Base-by-base conservation (phyloP, 2,113 vertebrate genomes). In the Ictalurus furcatus region DNA sequence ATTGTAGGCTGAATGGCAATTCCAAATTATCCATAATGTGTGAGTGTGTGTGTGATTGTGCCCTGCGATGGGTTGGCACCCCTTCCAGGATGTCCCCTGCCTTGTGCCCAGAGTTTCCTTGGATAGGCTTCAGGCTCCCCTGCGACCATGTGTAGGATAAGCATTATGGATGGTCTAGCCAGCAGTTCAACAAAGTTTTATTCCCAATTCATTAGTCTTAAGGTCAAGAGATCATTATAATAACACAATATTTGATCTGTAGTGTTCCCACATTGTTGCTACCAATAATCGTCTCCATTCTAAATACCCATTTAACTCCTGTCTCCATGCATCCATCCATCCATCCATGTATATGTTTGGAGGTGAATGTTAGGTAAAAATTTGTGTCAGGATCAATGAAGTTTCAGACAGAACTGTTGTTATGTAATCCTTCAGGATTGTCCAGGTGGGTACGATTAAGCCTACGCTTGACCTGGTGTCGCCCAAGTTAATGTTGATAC, bases 341-440 rank as follows among this genome's bases (percentile, higher is more conserved):
- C 14, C 4, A 23, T 65, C 40, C 44, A 23, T 25, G 3, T 69
- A 23, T 69, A 8, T 85, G 23, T 69, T 30, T 54, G 37, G 17
- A 25, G 30, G 61, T 69, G 25, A 28, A 76, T 65, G 56, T 85
- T 44, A 74, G 67, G 48, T 87, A 71, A 63, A 84, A 91, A 91
- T 16, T 14, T 69, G 13, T 83, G 23, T 74, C 56, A 52, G 79
- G 83, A 85, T n/a, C 86, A 85, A 85, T 54, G 16, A 0, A 6
- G 25, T 85, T 67, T 11, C 44, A 78, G 23, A 78, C 74, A 52
- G 23, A 78, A 52, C 40, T 78, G 74, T 78, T 79, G 76, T 79
- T 40, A 23, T 1, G 44, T 48, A 52, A 79, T 28, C 76, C 73
- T 79, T 52, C 12, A 48, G 40, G 37, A 76, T 25, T 48, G 74